Percentiles rank a stretch among this genome's conserved stretches.
phyloP scores from a whole-genome alignment of 2,113 vertebrate species.

The Oryzias melastigma region DNA sequence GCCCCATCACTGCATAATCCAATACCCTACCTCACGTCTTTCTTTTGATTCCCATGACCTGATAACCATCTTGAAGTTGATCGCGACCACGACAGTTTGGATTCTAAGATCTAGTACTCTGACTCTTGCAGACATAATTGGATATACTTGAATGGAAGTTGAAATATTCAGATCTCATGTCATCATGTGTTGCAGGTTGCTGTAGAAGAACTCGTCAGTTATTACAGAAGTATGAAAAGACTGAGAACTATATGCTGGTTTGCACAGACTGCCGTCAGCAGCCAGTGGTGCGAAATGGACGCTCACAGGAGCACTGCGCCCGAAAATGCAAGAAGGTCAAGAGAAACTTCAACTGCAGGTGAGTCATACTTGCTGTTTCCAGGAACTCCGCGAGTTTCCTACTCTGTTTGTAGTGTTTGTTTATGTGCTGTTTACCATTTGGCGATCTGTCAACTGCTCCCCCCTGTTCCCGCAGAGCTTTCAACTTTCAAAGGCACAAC shows the following conservation, averaged over 20 bases:
- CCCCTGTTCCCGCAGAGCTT: conserved; percentile 68
- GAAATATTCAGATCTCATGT: conserved; percentile 2
- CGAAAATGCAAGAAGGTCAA: conserved; percentile 72
- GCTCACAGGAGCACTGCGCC: conserved; percentile 71
- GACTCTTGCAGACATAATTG: too few species aligned
- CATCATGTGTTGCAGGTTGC: conserved; percentile 37
- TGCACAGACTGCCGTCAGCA: conserved; percentile 62
- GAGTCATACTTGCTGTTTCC: background rate
- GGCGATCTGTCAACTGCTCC: conserved; percentile 47
- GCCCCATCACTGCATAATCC: too few species aligned
- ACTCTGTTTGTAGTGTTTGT: conserved; percentile 46
- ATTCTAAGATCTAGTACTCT: too few species aligned
- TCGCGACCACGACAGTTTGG: too few species aligned
- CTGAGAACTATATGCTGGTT: conserved; percentile 63
- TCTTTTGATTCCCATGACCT: too few species aligned
- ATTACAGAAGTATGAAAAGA: conserved; percentile 76
- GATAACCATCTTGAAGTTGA: too few species aligned
- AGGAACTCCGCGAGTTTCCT: background rate
- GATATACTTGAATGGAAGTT: too few species aligned
- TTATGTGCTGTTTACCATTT: conserved; percentile 36
- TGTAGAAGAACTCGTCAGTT: conserved; percentile 53
- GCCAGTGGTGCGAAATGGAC: conserved; percentile 41
- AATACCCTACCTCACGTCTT: too few species aligned
- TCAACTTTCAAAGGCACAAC: conserved; percentile 75
- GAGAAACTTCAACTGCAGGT: conserved; percentile 73